Conservation (phyloP, 2,888 invertebrate species). For the Muschampia plurimacula region DNA sequence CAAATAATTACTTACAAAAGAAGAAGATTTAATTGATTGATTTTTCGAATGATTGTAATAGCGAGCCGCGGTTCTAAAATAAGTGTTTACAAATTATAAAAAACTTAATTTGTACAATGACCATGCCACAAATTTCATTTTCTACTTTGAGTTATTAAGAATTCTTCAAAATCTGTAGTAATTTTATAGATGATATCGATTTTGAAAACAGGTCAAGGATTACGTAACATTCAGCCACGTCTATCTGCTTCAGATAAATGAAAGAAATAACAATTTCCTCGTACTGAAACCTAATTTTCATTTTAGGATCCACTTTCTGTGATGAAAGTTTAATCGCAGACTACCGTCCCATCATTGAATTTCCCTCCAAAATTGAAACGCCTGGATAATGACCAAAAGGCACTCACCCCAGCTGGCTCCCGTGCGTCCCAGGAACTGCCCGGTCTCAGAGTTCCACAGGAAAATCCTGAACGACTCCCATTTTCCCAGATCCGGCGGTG, state of each 20-base stretch:
- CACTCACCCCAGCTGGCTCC: constrained; percentile 98
- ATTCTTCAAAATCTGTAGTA: background rate
- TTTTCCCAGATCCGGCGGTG: constrained; percentile 92
- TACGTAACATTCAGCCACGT: constrained; percentile 26
- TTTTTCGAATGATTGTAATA: too few relatives aligned
- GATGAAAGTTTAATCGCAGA: constrained; percentile 10
- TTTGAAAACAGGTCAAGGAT: constrained; percentile 33
- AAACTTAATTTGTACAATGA: background rate
- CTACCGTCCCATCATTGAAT: constrained; percentile 45
- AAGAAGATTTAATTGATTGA: too few relatives aligned
- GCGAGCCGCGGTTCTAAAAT: background rate
- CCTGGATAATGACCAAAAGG: constrained; percentile 35
- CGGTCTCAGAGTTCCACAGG: constrained; percentile 96
- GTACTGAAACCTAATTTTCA: background rate
- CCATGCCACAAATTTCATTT: background rate
- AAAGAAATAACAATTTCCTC: background rate
- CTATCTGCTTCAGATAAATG: background rate
- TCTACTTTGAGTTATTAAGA: too few relatives aligned
- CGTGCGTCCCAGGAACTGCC: constrained; percentile 96
- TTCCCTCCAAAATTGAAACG: constrained; percentile 65
- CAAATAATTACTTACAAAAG: too few relatives aligned
- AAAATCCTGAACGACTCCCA: constrained; percentile 95
- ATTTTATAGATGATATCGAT: constrained; percentile 8
- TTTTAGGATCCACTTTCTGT: constrained; percentile 14
- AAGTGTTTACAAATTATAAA: background rate